Evolutionary conservation across 2,113 vertebrate genomes (phyloP), one percentile per base, ranked within the genome.

Genomic region (Syngnathoides biaculeatus): DNA sequence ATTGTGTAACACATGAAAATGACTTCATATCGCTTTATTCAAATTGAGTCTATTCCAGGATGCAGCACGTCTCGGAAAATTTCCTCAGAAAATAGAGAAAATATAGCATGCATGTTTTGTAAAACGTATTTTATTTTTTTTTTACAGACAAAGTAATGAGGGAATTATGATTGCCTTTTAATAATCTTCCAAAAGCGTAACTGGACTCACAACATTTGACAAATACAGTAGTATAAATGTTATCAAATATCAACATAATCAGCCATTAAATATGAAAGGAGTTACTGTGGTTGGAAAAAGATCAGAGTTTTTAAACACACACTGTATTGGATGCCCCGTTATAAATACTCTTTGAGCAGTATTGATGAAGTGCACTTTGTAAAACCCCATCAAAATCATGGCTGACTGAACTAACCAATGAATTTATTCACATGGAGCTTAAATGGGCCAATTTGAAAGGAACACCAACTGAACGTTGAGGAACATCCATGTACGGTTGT

Each of bases 391-490:
- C 67, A 85, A 66, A 85, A 87, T 88, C 82, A 83, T 79, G 70
- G 26, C 78, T 92, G 91, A 74, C 73, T 48, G 62, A 86, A 84
- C 78, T 74, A 76, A 86, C 76, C 70, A 65, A 42, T 42, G 11
- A 42, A 11, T 42, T 42, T 1, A 64, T 76, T 78, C 87, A 86
- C 75, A 82, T 76, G 79, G 77, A 61, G 73, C 43, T 60, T 68
- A 77, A 88, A 84, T 81, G 82, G 81, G 78, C 88, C 79, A 84
- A 84, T 84, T 83, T 83, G 75, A 65, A 77, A 62, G 83, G 4
- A 30, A 47, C 7, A 9, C 17, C 9, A 52, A n/a, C 48, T 22
- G n/a, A 10, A 9, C 48, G n/a, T 20, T 52, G 48, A 10, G 2
- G 20, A 50, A 50, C n/a, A 88, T 5, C 87, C 68, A 68, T 59